These are phyloP conservation scores for Limosa lapponica DNA, from an alignment of 2,797 vertebrate genomes.

Conservation along the genomic window DNA sequence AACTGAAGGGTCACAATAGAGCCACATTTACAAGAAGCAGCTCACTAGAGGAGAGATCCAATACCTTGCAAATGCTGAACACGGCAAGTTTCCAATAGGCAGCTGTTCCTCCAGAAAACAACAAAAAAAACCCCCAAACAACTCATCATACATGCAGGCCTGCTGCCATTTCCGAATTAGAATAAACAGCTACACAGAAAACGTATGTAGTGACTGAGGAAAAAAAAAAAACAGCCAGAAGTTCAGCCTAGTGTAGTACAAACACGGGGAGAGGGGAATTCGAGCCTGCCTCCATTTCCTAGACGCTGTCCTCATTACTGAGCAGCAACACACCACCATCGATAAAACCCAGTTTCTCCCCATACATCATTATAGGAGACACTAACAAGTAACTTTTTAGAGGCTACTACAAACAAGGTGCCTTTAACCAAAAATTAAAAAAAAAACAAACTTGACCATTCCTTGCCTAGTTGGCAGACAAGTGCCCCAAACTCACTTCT, in stretches of 20 bases:
- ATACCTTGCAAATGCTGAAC: neutral
- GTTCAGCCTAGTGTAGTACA: neutral
- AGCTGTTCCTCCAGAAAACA: neutral
- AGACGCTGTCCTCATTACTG: neutral
- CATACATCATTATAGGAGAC: neutral
- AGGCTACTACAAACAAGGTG: neutral
- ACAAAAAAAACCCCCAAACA: neutral
- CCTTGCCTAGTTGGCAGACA: neutral
- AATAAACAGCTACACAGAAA: neutral
- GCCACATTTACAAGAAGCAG: neutral
- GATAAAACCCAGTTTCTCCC: neutral
- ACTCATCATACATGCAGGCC: neutral
- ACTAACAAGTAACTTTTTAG: neutral
- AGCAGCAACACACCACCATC: fast-evolving
- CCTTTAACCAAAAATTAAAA: neutral
- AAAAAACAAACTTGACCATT: neutral
- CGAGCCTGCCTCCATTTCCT: neutral
- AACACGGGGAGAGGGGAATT: neutral
- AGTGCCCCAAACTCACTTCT: fast-evolving
- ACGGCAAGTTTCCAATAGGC: neutral
- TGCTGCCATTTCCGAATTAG: fast-evolving
- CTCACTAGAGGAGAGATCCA: neutral
- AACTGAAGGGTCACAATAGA: neutral
- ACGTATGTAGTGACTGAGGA: neutral
- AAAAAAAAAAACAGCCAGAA: neutral